Evolutionary conservation across 2,113 vertebrate genomes (phyloP).

Genomic region (Pelodiscus sinensis): DNA sequence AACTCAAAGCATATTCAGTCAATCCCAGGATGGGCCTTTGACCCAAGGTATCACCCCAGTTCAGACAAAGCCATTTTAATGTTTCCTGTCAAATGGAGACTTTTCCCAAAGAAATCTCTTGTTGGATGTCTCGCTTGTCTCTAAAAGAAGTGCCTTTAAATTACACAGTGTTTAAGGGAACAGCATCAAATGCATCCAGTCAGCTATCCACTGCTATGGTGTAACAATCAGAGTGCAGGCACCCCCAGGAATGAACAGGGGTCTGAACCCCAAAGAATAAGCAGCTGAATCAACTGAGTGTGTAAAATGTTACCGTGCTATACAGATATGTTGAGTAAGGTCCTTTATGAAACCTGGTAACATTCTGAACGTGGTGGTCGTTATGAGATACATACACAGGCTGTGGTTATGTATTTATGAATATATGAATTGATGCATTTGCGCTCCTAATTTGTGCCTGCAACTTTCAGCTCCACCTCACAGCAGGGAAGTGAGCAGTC

Average conservation of each 20-base stretch:
- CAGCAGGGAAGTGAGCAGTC: too few relatives aligned
- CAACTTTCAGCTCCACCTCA: too few relatives aligned
- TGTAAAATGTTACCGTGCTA: neutral
- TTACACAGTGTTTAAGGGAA: rapidly evolving
- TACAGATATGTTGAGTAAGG: neutral
- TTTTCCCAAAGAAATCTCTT: constrained; percentile 24
- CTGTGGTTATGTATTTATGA: too few relatives aligned
- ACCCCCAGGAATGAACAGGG: neutral
- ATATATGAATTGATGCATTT: too few relatives aligned
- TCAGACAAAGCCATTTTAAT: constrained; percentile 16
- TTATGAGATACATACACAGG: too few relatives aligned
- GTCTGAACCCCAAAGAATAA: neutral
- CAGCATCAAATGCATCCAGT: neutral
- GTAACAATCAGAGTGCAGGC: neutral
- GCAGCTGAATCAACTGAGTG: too few relatives aligned
- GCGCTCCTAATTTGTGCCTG: too few relatives aligned
- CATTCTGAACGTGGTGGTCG: too few relatives aligned
- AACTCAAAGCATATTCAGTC: neutral
- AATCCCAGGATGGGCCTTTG: constrained; percentile 28
- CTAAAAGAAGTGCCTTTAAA: neutral
- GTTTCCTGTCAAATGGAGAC: constrained; percentile 23
- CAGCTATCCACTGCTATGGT: neutral
- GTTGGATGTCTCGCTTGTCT: neutral
- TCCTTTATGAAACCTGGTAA: neutral
- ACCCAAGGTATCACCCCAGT: neutral